Evolutionary conservation across 2,113 vertebrate genomes (phyloP).

Genomic region (Cephalopholis sonnerati): DNA sequence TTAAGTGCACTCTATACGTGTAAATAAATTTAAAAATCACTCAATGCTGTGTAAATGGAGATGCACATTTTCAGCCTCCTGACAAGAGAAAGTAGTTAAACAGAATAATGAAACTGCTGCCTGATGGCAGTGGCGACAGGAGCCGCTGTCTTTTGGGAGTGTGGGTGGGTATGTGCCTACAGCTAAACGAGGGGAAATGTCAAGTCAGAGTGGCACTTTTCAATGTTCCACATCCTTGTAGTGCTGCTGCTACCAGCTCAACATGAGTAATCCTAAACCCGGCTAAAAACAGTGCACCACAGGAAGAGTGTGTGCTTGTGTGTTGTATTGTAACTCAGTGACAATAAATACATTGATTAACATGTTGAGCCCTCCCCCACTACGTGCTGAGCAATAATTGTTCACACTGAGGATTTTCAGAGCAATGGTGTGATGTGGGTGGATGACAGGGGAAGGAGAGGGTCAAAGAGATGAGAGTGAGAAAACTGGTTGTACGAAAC

Average conservation of each 20-base stretch:
- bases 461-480: conserved; percentile 32
- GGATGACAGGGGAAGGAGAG: not conserved
- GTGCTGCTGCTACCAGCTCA: conserved; percentile 31
- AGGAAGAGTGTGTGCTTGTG: not conserved
- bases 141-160: conserved; percentile 51
- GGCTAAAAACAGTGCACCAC: not conserved
- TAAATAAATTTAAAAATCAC: conserved; percentile 23
- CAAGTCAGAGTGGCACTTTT: conserved; percentile 57
- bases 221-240: conserved; percentile 20
- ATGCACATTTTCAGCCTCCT: conserved; percentile 46
- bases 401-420: not conserved
- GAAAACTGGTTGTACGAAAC: conserved; percentile 13
- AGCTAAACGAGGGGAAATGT: conserved; percentile 67
- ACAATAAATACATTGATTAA: conserved; percentile 1
- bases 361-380: not conserved
- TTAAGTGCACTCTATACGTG: not conserved
- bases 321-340: not conserved
- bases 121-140: conserved; percentile 52
- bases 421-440: not conserved
- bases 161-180: conserved; percentile 62
- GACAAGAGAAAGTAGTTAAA: conserved; percentile 58
- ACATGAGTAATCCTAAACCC: conserved; percentile 14
- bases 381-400: not conserved
- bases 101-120: conserved; percentile 49
- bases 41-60: not conserved